Evolutionary conservation across 2,113 vertebrate species (phyloP), one percentile per base, ranked within the genome.

Genomic region (Zapus hudsonius): DNA sequence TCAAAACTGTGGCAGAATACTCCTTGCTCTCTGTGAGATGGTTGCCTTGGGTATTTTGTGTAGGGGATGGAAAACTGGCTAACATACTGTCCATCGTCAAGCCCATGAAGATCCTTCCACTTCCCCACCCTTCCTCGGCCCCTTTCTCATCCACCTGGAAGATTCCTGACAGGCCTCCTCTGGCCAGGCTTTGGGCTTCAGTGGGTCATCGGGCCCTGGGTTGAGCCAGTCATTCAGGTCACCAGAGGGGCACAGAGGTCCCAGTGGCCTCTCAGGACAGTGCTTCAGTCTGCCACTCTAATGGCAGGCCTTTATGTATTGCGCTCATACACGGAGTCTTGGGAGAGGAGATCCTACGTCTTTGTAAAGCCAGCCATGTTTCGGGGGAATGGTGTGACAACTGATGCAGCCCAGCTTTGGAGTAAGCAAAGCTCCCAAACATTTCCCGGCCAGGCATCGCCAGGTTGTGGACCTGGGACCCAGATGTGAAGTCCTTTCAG

Each of bases 291-390:
- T 1, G 0, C 27, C 5, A 0, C 15, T 11, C 16, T 20, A 15
- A 25, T 29, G 3, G n/a, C 33, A 25, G 42, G 4, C 0, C 36
- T 70, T 31, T 5, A 17, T 8, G 17, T 11, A 20, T 29, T 10
- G 66, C 25, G 3, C 38, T 16, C n/a, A 5, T 0, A 11, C 2
- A 2, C 0, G 1, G 25, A 22, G n/a, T 13, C 42, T 12, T 12
- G 0, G 9, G 33, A 55, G 20, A 13, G 5, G 22, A 31, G 44
- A 40, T 38, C 7, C n/a, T 47, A 15, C 40, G 52, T 55, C 70
- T 59, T 66, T 78, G 29, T 42, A 25, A 25, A 23, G 25, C 63
- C 12, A 1, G 7, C 31, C 2, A 27, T 6, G 0, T 76, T 7
- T 63, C 22, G 55, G 36, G 23, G 79, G 20, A n/a, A 72, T 57